Base-by-base conservation (phyloP, 2,888 invertebrate genomes). In the Seira ritae region DNA sequence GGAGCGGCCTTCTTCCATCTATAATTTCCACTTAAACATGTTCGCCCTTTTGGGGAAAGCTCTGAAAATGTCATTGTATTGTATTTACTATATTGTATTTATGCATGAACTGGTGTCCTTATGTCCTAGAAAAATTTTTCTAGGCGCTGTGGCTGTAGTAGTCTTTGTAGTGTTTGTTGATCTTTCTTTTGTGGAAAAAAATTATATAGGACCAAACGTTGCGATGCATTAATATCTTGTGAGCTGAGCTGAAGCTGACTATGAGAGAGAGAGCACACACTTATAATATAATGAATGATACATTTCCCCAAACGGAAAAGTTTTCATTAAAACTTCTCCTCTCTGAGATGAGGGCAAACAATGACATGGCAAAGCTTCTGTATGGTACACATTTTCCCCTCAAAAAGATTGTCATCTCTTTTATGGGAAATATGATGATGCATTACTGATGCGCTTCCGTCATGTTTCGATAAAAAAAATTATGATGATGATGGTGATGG, bases 1-100 rank as follows among this genome's bases (percentile, higher is more conserved):
- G 31, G 31, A 31, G 31, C 31, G 8, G 8, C 74, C 60, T 60
- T 73, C 68, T 69, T 80, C 80, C 80, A 80, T 17, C 50, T 71
- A 76, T 70, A 75, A 81, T 81, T 81, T 71, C 81, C 69, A 81
- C 81, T 81, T 81, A 81, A 81, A 71, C 75, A 81, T 70, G 71
- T 46, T 80, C 70, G 20, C 10, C 20, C 70, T 20, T 68, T 67
- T 68, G 17, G 55, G 4, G 17, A 17, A 55, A 55, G 17, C 31
- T 31, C 31, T 8, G 3, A 8, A 31, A 31, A 31, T 31, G 31
- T 31, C 31, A 31, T 31, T 31, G 31, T 31, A 31, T 31, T 8
- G n/a, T n/a, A n/a, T n/a, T n/a, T n/a, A n/a, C n/a, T n/a, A n/a
- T n/a, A 55, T 17, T 55, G 55, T 42, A 19, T 19, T 65, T 19